phyloP scores from a whole-genome alignment of 2,797 vertebrate species.

The Fratercula arctica region DNA sequence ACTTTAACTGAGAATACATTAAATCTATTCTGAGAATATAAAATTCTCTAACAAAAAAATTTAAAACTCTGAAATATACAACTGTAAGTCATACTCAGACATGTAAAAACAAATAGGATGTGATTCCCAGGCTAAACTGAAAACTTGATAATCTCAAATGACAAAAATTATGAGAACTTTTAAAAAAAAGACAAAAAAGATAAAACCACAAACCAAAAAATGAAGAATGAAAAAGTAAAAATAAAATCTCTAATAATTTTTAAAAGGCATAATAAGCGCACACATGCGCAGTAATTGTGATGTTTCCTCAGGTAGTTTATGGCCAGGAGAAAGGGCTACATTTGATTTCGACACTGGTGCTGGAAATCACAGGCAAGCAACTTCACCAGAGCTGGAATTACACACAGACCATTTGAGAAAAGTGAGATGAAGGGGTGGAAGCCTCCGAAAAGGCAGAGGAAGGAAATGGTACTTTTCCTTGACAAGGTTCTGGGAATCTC shows the following conservation, averaged over 20 bases:
- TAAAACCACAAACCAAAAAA: background rate
- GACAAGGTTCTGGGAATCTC: background rate
- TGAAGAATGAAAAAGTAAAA: background rate
- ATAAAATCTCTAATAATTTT: background rate
- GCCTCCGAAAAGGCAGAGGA: background rate
- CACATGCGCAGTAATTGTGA: accelerated
- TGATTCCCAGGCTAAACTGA: background rate
- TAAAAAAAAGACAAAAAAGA: background rate
- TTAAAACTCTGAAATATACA: background rate
- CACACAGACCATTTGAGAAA: background rate
- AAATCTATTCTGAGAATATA: background rate
- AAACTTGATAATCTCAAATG: background rate
- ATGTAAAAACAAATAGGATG: background rate
- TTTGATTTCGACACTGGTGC: background rate
- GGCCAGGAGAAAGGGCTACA: background rate
- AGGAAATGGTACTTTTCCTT: background rate
- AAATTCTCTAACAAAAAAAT: background rate
- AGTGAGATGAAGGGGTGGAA: background rate
- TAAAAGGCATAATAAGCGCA: background rate
- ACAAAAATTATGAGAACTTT: background rate
- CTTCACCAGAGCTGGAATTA: background rate
- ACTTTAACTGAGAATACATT: background rate
- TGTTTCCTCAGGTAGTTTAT: background rate
- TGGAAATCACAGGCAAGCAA: background rate
- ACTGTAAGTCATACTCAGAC: background rate